Base-by-base conservation (phyloP, 2,888 invertebrate genomes). In the Cremastobaeus sp. region DNA sequence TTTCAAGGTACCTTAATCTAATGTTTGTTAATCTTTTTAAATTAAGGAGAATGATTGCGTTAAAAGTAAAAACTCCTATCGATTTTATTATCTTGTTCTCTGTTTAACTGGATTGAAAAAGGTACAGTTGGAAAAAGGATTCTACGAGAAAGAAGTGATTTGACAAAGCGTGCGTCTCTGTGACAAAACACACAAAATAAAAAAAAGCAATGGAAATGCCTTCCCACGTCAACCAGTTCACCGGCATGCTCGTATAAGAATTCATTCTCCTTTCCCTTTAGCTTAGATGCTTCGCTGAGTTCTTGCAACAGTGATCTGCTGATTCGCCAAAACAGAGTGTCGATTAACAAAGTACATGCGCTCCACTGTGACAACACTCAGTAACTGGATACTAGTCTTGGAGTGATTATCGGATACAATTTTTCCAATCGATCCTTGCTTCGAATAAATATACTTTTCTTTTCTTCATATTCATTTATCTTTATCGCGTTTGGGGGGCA, bases 291-390 rank as follows among this genome's bases (percentile, higher is more conserved):
- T 57, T 73, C 66, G 65, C 37, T 37, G 73, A 52, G 65, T 66
- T 76, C 76, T 74, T 76, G 60, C 76, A 59, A 74, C 64, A 55
- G 64, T 73, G 74, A 77, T 76, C 74, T 76, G 81, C 82, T 80
- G 82, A 82, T 78, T 76, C 77, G 76, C 78, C 79, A 25, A 83
- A 80, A 80, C 79, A 80, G 79, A 79, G 76, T 70, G 65, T 64
- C 76, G 74, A 73, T 74, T 70, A 71, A 74, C 74, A 74, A 72
- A 45, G 73, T 76, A 62, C 75, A 64, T 65, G 52, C 62, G 25
- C n/a, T 55, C 57, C 37, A 45, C 64, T 57, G 60, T 55, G 55
- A 25, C 50, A 60, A 59, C 28, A 14, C 25, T 35, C 43, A 11
- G 39, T 54, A 35, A 45, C 11, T 47, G 48, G 30, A 37, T 48